Base-by-base conservation (phyloP, 35 echinoderm and acorn worm genomes). In the Diadema setosum region DNA sequence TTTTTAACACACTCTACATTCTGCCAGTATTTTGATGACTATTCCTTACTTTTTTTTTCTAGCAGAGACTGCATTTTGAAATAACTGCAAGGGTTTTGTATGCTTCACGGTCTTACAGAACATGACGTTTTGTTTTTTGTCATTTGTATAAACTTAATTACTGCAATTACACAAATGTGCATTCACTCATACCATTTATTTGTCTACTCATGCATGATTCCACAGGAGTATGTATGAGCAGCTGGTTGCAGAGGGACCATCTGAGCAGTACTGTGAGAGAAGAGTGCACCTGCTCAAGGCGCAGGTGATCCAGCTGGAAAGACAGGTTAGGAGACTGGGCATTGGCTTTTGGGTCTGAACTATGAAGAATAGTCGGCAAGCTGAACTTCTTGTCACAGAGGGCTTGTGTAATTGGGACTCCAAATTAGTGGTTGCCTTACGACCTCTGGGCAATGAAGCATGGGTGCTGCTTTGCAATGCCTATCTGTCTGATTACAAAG, bases 231-330 rank as follows among this genome's bases (percentile, higher is more conserved):
- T 97, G 21, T 97, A 93, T 55, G 70, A 93, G 39, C 95, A 97
- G 63, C 90, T 97, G 26, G 82, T 90, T n/a, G 37, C 75, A 39
- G 95, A 97, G 84, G 95, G 91, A 39, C 83, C 91, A 7, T 17
- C 55, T 3, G 95, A 97, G 44, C 89, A 82, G 1, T 97, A 90
- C 90, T 82, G 93, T 37, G 95, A 97, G 57, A 85, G 91, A 46
- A 86, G 95, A 67, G 95, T 97, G 14, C 48, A 97, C 65, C 57
- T 97, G 5, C 80, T 97, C 70, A 97, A 97, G 58, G 90, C 95
- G 40, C 95, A 97, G 64, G 73, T 97, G 6, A 90, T 97, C n/a
- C 95, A 97, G 55, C 87, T 97, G 2, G 95, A 97, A 61, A 80
- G 95, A 83, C 95, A 97, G 82, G 93, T 95, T 76, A 14, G 7